These are phyloP conservation scores for Knipowitschia caucasica DNA, from an alignment of 2,797 vertebrate genomes.

Conservation along the genomic window DNA sequence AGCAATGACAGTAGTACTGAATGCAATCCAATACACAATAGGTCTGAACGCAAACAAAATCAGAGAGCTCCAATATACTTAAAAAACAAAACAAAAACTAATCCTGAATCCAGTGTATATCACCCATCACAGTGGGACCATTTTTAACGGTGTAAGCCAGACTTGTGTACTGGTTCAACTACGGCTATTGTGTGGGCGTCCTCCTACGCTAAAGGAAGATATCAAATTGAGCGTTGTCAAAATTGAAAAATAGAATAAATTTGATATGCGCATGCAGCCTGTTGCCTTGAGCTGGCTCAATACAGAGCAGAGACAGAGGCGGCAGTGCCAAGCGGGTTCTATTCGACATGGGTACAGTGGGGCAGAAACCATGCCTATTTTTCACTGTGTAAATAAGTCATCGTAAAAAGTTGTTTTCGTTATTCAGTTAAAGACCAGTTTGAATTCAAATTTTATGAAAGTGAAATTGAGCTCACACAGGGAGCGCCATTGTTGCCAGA, in stretches of 20 bases:
- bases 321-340: not conserved
- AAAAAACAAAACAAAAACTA: too few relatives aligned
- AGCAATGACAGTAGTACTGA: too few relatives aligned
- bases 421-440: not conserved
- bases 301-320: conserved; percentile 3
- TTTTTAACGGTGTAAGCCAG: not conserved
- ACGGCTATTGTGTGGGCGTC: not conserved
- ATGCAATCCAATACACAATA: too few relatives aligned
- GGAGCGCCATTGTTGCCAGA: too few relatives aligned
- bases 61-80: too few relatives aligned
- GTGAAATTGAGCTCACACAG: too few relatives aligned
- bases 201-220: conserved; percentile 6
- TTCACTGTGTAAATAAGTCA: not conserved
- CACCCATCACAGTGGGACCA: not conserved
- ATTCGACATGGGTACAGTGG: not conserved
- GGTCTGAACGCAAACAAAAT: too few relatives aligned
- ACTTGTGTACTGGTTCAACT: not conserved
- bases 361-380: not conserved
- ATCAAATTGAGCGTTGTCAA: conserved; percentile 5
- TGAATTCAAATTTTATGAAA: not conserved
- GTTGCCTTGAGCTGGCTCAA: not conserved
- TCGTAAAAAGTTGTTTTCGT: too few relatives aligned
- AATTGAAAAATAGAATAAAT: conserved; percentile 8
- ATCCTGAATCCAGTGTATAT: not conserved
- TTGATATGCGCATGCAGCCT: conserved; percentile 3